phyloP scores from a whole-genome alignment of 2,888 invertebrate genomes.

The Empis stercorea region DNA sequence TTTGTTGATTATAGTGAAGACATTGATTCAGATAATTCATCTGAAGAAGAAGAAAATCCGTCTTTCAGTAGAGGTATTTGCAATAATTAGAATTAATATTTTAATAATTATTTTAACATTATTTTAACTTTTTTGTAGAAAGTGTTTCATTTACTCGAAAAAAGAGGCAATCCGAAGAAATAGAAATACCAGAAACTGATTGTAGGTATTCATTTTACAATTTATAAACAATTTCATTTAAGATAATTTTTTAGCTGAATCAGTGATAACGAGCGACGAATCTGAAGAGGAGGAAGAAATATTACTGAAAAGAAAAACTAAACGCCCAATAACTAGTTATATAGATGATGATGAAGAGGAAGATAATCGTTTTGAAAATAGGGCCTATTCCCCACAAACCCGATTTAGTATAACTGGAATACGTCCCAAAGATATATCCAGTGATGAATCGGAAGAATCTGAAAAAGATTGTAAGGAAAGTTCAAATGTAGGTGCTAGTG shows the following conservation, averaged over 20 bases:
- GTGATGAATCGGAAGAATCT: slow-evolving; percentile 10
- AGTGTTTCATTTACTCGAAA: no score
- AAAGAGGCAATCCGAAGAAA: no score
- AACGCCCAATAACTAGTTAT: slow-evolving; percentile 9
- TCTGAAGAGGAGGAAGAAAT: not conserved
- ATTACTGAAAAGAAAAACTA: not conserved
- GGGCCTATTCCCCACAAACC: slow-evolving; percentile 28
- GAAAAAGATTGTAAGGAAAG: no score
- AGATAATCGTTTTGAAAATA: slow-evolving; percentile 19
- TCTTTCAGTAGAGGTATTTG: not conserved
- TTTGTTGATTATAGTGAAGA: no score
- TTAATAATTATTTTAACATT: no score
- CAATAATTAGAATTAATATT: not conserved
- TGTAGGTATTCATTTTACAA: not conserved
- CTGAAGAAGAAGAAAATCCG: not conserved
- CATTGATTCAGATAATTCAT: not conserved
- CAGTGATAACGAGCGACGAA: not conserved
- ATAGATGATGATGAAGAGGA: slow-evolving; percentile 17
- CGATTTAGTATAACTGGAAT: slow-evolving; percentile 32
- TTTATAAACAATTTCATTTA: not conserved
- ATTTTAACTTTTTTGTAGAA: no score
- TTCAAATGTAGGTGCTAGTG: not conserved
- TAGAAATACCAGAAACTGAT: not conserved
- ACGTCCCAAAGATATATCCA: slow-evolving; percentile 23
- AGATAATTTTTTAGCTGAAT: no score